Conservation (phyloP, 2,888 invertebrate species). For the Phania funesta region DNA sequence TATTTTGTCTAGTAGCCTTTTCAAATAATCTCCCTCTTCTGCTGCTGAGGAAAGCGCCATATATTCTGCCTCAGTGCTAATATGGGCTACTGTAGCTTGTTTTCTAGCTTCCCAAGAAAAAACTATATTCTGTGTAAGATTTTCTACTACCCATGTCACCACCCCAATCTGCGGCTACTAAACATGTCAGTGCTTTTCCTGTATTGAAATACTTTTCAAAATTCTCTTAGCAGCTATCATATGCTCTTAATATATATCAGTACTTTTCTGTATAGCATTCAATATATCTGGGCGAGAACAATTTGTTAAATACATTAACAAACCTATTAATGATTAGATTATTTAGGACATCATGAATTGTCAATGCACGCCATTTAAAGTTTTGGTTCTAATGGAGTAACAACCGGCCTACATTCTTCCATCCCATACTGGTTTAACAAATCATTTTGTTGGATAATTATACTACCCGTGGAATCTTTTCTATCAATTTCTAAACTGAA, state of each 20-base stretch:
- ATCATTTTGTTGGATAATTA: neutral
- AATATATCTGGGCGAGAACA: slow-evolving; percentile 65
- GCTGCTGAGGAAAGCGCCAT: slow-evolving; percentile 82
- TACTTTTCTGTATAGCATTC: slow-evolving; percentile 68
- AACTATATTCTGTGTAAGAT: slow-evolving; percentile 7
- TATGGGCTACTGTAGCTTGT: neutral
- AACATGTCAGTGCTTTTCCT: neutral
- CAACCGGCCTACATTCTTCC: slow-evolving; percentile 60
- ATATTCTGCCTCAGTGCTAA: neutral
- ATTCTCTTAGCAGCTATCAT: slow-evolving; percentile 64
- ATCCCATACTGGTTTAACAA: slow-evolving; percentile 64
- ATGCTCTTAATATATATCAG: slow-evolving; percentile 68
- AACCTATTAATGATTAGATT: slow-evolving; percentile 64
- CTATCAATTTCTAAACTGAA: neutral
- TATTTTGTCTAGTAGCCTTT: neutral
- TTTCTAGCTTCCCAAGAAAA: neutral
- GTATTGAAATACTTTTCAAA: slow-evolving; percentile 36
- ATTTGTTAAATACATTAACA: slow-evolving; percentile 63
- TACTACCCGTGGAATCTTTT: neutral
- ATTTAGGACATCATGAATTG: slow-evolving; percentile 36
- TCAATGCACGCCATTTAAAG: too few relatives aligned
- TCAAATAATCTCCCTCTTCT: slow-evolving; percentile 79
- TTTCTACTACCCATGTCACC: neutral
- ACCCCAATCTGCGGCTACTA: slow-evolving; percentile 27
- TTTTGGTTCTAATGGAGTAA: slow-evolving; percentile 65